A percentile compares a stretch with the other conserved stretches of the same genome.
Evolutionary conservation across 2,888 invertebrate species (phyloP).

Genomic region (Ennomos erosarius): DNA sequence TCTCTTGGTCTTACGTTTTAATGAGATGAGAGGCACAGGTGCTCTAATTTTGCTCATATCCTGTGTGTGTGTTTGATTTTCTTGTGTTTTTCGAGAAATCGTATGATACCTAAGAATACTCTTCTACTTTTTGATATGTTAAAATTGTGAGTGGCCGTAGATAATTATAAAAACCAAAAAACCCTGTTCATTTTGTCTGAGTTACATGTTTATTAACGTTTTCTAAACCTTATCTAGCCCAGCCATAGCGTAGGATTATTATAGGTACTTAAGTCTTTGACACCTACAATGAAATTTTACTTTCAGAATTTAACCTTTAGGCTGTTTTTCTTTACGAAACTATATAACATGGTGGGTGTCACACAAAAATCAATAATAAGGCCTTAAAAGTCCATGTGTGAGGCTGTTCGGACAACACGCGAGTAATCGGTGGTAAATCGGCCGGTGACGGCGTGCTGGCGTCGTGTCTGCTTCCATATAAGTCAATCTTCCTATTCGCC

Average conservation of each 20-base stretch:
- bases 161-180: too few species aligned
- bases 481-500: constrained; percentile 80
- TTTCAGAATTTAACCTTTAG: constrained; percentile 27
- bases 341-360: constrained; percentile 56
- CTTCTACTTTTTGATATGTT: too few species aligned
- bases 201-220: too few species aligned
- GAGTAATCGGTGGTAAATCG: constrained; percentile 62
- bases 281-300: constrained; percentile 32
- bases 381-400: constrained; percentile 73
- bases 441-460: constrained; percentile 72
- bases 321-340: constrained; percentile 33
- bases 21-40: too few species aligned
- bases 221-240: too few species aligned
- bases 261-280: constrained; percentile 8
- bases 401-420: constrained; percentile 63
- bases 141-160: too few species aligned
- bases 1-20: too few species aligned
- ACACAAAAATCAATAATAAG: constrained; percentile 65
- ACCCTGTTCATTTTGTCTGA: too few species aligned
- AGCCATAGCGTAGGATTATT: constrained; percentile 4
- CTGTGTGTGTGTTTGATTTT: too few species aligned
- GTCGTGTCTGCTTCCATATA: constrained; percentile 68
- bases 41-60: too few species aligned
- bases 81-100: too few species aligned
- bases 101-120: too few species aligned